Evolutionary conservation across 2,888 invertebrate genomes (phyloP).

Genomic region (Creontiades dilutus): DNA sequence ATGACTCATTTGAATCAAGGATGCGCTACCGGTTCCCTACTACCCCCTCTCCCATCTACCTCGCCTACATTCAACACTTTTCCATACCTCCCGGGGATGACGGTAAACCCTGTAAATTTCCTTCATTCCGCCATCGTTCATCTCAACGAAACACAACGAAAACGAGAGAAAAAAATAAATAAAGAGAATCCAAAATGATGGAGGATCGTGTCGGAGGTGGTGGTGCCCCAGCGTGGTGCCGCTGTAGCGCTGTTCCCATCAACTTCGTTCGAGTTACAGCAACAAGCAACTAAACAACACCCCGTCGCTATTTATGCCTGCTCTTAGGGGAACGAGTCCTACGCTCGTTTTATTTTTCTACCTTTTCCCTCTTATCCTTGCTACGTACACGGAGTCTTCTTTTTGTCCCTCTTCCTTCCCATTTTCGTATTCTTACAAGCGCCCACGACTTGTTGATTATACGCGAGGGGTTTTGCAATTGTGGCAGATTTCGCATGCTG

Average conservation of each 20-base stretch:
- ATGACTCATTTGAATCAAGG: too few relatives aligned
- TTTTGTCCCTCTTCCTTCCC: not conserved
- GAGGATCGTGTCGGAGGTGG: constrained; percentile 29
- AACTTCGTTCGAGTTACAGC: constrained; percentile 38
- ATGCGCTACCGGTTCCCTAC: too few relatives aligned
- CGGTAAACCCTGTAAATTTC: too few relatives aligned
- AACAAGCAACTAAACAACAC: constrained; percentile 48
- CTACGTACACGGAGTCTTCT: not conserved
- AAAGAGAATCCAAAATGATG: constrained; percentile 31
- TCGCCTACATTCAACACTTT: too few relatives aligned
- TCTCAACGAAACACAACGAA: not conserved
- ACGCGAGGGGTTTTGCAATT: not conserved
- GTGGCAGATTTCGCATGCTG: not conserved
- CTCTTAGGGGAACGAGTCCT: constrained; percentile 48
- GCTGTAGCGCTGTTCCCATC: not conserved
- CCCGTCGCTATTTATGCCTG: constrained; percentile 50
- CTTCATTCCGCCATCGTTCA: not conserved
- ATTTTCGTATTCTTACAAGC: constrained; percentile 32
- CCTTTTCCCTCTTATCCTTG: constrained; percentile 13
- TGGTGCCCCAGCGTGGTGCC: constrained; percentile 48
- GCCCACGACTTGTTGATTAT: constrained; percentile 19
- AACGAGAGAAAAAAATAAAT: constrained; percentile 5
- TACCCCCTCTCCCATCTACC: too few relatives aligned
- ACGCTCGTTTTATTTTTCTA: constrained; percentile 25
- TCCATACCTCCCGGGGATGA: too few relatives aligned